Evolutionary conservation across 2,113 vertebrate genomes (phyloP), one percentile per base, ranked within the genome.

Genomic region (Condylura cristata): DNA sequence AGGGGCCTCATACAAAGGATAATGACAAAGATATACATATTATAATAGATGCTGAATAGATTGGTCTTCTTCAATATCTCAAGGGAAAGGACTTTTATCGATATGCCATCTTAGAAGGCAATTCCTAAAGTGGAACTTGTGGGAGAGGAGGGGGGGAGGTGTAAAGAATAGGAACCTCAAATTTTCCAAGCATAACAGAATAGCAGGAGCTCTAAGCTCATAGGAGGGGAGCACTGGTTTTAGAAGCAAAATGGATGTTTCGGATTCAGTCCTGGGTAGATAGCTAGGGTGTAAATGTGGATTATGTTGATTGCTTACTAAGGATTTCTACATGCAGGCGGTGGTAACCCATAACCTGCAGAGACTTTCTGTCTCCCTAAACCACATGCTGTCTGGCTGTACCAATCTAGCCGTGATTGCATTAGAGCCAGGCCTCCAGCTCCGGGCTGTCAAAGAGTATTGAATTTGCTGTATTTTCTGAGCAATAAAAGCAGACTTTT

Each of bases 351-450:
- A 11, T 82, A 65, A 95, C 79, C 51, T 83, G 86, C 86, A 61
- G 46, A 76, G 86, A 28, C 91, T 32, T 89, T 94, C 84, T 96
- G 89, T 89, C 82, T 95, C 78, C 90, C 92, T 44, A 92, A 87
- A 86, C 92, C 91, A 96, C 94, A 85, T 22, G 96, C 84, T 0
- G 2, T 22, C 83, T 95, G 30, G 28, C 26, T 44, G 51, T 66
- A 14, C 83, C 51, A 56, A 68, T 91, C 79, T 70, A 72, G 26
- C 3, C 3, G 11, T 97, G 97, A 97, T 98, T 92, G 87, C 88
- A 97, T 97, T 97, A 98, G 56, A 97, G 83, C 58, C 75, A 91
- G 72, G 96, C 97, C 97, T 97, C 86, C 80, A 98, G 97, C 97
- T 95, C 96, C 93, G 74, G 85, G 79, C 93, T 97, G 96, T 97